Percentiles rank a stretch among this genome's conserved stretches.
Conservation (phyloP, 2,888 invertebrate genomes). For the Tetrapedia diversipes region DNA sequence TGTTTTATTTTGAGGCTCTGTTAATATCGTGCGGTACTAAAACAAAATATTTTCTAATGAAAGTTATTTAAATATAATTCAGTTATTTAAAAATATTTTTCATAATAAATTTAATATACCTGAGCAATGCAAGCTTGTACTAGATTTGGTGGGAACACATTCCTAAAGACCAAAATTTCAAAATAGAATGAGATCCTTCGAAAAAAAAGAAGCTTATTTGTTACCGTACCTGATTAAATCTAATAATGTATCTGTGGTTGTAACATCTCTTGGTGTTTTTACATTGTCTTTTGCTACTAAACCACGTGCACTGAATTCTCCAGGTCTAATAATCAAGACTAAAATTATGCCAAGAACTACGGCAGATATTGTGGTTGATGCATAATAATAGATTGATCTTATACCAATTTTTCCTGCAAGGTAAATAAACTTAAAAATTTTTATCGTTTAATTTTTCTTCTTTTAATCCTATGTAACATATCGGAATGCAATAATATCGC, state of each 20-base stretch:
- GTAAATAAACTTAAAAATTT: background rate
- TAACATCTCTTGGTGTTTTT: slow-evolving; percentile 82
- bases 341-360: slow-evolving; percentile 89
- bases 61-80: background rate
- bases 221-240: slow-evolving; percentile 87
- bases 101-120: slow-evolving; percentile 78
- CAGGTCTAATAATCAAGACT: slow-evolving; percentile 87
- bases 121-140: slow-evolving; percentile 86
- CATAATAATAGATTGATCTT: slow-evolving; percentile 88
- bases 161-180: slow-evolving; percentile 83
- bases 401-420: slow-evolving; percentile 85
- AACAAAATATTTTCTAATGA: slow-evolving; percentile 38
- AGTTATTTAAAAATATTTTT: background rate
- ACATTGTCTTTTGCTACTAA: slow-evolving; percentile 55
- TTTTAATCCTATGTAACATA: background rate
- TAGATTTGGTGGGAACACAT: slow-evolving; percentile 88
- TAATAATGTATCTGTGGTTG: slow-evolving; percentile 88
- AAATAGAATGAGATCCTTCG: slow-evolving; percentile 52
- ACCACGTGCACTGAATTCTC: slow-evolving; percentile 75
- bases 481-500: background rate
- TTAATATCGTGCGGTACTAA: slow-evolving; percentile 78
- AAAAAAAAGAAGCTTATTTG: background rate
- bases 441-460: background rate
- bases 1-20: slow-evolving; percentile 68
- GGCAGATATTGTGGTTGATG: slow-evolving; percentile 88